These are phyloP conservation scores for Bombylius discolor DNA, from an alignment of 2,888 invertebrate genomes.

Conservation along the genomic window DNA sequence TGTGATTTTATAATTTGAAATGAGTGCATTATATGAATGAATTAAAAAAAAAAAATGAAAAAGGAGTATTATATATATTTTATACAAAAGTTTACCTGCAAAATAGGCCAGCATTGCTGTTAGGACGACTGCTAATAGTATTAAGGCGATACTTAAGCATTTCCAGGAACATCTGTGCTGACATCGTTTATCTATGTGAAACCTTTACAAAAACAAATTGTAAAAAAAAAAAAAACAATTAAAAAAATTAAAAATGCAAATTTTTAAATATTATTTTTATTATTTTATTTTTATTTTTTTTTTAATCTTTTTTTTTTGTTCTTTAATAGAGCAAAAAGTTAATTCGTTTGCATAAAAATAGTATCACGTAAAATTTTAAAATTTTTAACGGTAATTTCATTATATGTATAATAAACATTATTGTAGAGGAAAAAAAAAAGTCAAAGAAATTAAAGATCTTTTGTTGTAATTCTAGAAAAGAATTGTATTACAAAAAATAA, in stretches of 20 bases:
- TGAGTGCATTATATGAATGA: too few species aligned
- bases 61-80: too few species aligned
- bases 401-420: too few species aligned
- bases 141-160: conserved; percentile 86
- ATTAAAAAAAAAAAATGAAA: not conserved
- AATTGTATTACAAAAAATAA: too few species aligned
- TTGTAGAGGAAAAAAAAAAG: too few species aligned
- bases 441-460: too few species aligned
- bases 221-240: conserved; percentile 1
- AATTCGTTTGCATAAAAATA: not conserved
- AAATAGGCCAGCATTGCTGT: conserved; percentile 91
- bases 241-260: not conserved
- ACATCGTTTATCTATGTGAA: conserved; percentile 88
- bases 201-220: conserved; percentile 33
- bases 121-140: conserved; percentile 77
- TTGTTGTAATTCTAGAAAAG: too few species aligned
- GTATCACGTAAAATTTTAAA: too few species aligned
- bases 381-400: too few species aligned
- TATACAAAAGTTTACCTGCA: conserved; percentile 57
- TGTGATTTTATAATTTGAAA: too few species aligned
- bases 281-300: too few species aligned
- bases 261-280: not conserved
- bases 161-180: conserved; percentile 94
- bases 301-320: not conserved
- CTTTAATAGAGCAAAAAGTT: not conserved